Percentiles rank a stretch among this genome's conserved stretches.
phyloP scores from a whole-genome alignment of 2,113 vertebrate species.

The Diadophis punctatus region DNA sequence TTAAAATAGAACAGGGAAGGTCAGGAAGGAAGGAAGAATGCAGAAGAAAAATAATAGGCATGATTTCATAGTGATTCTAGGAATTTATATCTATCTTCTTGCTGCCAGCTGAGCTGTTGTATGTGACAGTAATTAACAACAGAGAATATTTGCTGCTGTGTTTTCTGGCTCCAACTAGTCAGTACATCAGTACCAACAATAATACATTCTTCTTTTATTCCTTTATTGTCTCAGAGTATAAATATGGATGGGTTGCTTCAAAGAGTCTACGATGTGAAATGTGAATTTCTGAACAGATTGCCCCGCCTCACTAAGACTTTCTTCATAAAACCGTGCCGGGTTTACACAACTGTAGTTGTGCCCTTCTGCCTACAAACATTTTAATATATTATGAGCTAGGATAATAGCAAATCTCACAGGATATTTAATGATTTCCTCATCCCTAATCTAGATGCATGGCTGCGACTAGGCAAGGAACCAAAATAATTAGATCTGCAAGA shows the following conservation, averaged over 20 bases:
- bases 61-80: rapidly evolving
- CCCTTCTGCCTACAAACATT: background rate
- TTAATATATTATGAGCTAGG: background rate
- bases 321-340: background rate
- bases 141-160: background rate
- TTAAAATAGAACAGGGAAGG: slow-evolving; percentile 31
- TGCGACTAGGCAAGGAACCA: background rate
- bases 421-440: background rate
- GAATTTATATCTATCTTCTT: rapidly evolving
- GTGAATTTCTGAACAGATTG: background rate
- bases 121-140: background rate
- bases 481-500: background rate
- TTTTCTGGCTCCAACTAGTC: background rate
- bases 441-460: background rate
- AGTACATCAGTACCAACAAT: background rate
- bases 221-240: background rate
- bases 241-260: background rate
- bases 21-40: slow-evolving; percentile 11
- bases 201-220: background rate
- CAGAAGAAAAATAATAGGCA: rapidly evolving
- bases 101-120: background rate
- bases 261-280: background rate
- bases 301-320: background rate
- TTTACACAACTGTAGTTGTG: background rate
- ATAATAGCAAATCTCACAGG: background rate